Evolutionary conservation across 2,888 invertebrate genomes (phyloP).

Genomic region (Keiferia lycopersicella): DNA sequence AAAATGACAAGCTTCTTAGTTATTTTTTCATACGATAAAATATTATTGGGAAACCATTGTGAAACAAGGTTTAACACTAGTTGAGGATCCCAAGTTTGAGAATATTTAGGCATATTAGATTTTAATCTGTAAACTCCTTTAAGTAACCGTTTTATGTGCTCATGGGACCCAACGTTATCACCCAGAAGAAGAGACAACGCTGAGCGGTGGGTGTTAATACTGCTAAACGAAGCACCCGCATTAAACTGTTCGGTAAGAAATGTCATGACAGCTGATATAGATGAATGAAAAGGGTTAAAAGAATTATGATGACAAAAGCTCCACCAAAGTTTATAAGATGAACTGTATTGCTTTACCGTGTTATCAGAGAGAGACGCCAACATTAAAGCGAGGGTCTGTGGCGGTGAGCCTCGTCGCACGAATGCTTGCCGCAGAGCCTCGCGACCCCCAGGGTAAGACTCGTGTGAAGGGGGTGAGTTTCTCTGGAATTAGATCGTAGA

Average conservation of each 20-base stretch:
- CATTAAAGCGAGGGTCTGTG: slow-evolving; percentile 31
- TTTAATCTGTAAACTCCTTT: slow-evolving; percentile 40
- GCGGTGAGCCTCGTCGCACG: slow-evolving; percentile 17
- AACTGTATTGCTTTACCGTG: slow-evolving; percentile 31
- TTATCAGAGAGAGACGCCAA: slow-evolving; percentile 29
- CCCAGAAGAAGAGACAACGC: slow-evolving; percentile 39
- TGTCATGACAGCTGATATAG: no score
- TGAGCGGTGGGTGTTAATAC: slow-evolving; percentile 40
- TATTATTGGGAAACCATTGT: slow-evolving; percentile 34
- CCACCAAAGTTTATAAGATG: slow-evolving; percentile 33
- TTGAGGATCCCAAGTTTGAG: slow-evolving; percentile 39
- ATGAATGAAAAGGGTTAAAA: slow-evolving; percentile 18
- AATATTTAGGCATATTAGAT: slow-evolving; percentile 39
- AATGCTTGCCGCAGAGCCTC: no score
- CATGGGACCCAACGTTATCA: slow-evolving; percentile 34
- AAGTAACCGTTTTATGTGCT: slow-evolving; percentile 35
- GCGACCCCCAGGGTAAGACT: no score
- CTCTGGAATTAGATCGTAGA: slow-evolving; percentile 28
- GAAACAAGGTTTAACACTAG: slow-evolving; percentile 35
- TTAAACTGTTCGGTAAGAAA: slow-evolving; percentile 37
- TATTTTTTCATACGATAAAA: slow-evolving; percentile 32
- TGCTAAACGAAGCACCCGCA: slow-evolving; percentile 35
- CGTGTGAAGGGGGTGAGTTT: no score
- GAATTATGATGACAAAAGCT: slow-evolving; percentile 26
- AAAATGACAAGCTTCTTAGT: slow-evolving; percentile 38